A percentile compares a stretch with the other conserved stretches of the same genome.
phyloP scores from a whole-genome alignment of 1,140 invertebrate genomes.

The Linepithema humile region DNA sequence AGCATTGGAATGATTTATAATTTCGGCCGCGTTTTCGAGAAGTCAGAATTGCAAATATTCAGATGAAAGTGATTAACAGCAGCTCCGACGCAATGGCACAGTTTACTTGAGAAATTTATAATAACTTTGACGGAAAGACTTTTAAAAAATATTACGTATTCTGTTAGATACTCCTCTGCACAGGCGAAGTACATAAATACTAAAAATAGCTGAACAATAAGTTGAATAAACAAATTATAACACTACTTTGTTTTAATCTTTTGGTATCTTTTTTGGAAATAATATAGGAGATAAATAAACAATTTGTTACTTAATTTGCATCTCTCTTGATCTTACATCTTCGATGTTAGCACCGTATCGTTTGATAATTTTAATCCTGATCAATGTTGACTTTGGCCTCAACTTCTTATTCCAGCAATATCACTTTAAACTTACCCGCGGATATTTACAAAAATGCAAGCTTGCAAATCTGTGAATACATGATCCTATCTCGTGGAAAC shows the following conservation, averaged over 20 bases:
- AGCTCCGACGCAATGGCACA: conserved; percentile 38
- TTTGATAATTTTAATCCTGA: not conserved
- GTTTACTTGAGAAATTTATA: conserved; percentile 19
- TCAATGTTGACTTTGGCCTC: not conserved
- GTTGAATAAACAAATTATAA: not conserved
- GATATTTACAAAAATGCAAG: conserved; percentile 31
- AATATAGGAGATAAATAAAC: not conserved
- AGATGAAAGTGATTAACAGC: not conserved
- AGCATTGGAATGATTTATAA: conserved; percentile 47
- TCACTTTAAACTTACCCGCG: not conserved
- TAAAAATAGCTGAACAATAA: not conserved
- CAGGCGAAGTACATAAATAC: not conserved
- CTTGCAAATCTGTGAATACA: conserved; percentile 13
- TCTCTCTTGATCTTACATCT: not conserved
- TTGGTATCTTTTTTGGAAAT: not conserved
- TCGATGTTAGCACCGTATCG: not conserved
- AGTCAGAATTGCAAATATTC: not conserved
- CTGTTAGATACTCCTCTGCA: not conserved
- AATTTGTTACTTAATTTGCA: not conserved
- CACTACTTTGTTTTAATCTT: not conserved
- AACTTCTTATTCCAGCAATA: not conserved
- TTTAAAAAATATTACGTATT: not conserved
- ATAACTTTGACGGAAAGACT: not conserved
- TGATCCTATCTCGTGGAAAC: conserved; percentile 50
- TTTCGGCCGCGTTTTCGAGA: conserved; percentile 19